Percentiles rank a stretch among this genome's conserved stretches.
Conservation (phyloP, 1,140 invertebrate species). For the Metopolophium dirhodum region DNA sequence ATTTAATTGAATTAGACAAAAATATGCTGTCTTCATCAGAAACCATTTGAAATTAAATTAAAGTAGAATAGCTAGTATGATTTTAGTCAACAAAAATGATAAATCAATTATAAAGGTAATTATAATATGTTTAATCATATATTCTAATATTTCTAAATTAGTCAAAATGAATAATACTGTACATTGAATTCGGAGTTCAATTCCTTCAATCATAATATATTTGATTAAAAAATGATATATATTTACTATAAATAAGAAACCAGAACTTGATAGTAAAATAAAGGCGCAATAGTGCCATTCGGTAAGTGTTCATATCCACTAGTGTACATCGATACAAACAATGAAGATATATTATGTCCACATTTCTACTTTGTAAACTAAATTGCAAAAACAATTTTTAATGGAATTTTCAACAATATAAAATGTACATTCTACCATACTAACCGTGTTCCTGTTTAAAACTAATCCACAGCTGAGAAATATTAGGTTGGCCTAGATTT, state of each 20-base stretch:
- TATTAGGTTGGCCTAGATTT: neutral
- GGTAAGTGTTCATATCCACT: neutral
- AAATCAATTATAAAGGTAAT: neutral
- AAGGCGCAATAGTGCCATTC: neutral
- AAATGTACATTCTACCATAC: neutral
- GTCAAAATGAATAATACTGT: neutral
- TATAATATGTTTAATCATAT: neutral
- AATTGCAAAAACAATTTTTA: neutral
- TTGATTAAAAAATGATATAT: neutral
- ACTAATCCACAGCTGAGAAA: neutral
- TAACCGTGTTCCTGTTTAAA: conserved; percentile 6
- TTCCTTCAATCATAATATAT: neutral
- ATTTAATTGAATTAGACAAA: neutral
- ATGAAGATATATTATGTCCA: neutral
- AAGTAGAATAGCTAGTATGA: neutral
- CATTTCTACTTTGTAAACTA: neutral
- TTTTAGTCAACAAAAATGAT: neutral
- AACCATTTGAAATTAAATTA: neutral
- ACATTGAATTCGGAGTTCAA: neutral
- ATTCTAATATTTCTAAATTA: neutral
- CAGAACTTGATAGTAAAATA: neutral
- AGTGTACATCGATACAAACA: neutral
- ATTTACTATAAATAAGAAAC: neutral
- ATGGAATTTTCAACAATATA: neutral
- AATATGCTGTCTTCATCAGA: neutral